phyloP scores from a whole-genome alignment of 2,888 invertebrate species.

The Dryobotodes eremita region DNA sequence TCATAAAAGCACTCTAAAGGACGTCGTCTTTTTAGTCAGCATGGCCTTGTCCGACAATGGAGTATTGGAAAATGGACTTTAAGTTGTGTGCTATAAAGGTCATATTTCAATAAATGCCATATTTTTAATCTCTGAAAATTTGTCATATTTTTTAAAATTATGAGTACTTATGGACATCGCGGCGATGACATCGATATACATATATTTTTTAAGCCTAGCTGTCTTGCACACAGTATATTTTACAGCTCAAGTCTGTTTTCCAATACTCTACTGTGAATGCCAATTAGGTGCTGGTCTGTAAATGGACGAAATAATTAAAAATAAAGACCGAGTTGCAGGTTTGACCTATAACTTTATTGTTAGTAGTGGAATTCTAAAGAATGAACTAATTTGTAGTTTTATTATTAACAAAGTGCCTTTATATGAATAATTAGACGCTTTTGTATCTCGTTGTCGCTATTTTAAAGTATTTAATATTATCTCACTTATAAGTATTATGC shows the following conservation, averaged over 20 bases:
- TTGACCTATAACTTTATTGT: slow-evolving; percentile 49
- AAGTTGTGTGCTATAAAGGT: background rate
- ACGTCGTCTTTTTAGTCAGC: background rate
- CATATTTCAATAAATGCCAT: background rate
- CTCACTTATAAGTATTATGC: slow-evolving; percentile 48
- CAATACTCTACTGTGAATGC: background rate
- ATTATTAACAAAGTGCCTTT: slow-evolving; percentile 62
- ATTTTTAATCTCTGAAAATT: background rate
- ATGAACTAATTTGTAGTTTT: slow-evolving; percentile 42
- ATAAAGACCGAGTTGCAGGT: slow-evolving; percentile 36
- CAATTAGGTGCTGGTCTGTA: background rate
- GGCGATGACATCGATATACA: background rate
- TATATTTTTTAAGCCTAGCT: no score
- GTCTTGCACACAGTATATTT: background rate
- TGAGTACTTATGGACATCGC: no score
- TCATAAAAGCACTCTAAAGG: background rate
- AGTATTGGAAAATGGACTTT: slow-evolving; percentile 10
- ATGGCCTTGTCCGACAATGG: background rate
- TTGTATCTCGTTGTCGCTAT: slow-evolving; percentile 54
- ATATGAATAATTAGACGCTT: slow-evolving; percentile 64
- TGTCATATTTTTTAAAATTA: no score
- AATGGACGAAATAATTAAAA: background rate
- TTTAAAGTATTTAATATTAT: slow-evolving; percentile 47
- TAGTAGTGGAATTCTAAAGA: slow-evolving; percentile 38
- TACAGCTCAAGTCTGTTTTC: background rate